Conservation (phyloP, 2,113 vertebrate species). For the Trematocara stigmaticum region DNA sequence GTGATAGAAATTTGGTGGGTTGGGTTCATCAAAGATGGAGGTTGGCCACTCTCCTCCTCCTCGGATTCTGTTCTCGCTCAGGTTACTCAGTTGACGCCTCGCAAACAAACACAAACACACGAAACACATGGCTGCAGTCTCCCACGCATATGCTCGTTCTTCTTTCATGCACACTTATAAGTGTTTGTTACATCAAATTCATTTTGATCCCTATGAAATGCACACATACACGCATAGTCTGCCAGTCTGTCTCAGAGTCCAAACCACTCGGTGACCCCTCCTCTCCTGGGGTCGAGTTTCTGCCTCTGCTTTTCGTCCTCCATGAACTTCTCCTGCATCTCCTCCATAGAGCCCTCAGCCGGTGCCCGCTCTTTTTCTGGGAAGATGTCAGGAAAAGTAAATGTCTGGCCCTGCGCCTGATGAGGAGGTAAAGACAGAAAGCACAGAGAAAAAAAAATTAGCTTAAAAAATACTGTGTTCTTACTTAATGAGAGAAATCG, state of each 20-base stretch:
- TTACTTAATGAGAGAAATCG: not conserved
- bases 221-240: not conserved
- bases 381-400: slow-evolving; percentile 91
- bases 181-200: slow-evolving; percentile 17
- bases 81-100: slow-evolving; percentile 24
- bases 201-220: not conserved
- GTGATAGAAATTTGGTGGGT: slow-evolving; percentile 49
- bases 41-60: slow-evolving; percentile 42
- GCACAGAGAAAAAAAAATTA: not conserved
- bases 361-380: slow-evolving; percentile 64
- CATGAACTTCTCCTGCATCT: slow-evolving; percentile 72
- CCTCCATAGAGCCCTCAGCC: slow-evolving; percentile 64
- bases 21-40: slow-evolving; percentile 49
- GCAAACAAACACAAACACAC: slow-evolving; percentile 7
- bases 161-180: slow-evolving; percentile 7
- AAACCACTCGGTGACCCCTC: slow-evolving; percentile 88
- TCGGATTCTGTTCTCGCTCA: slow-evolving; percentile 38
- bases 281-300: slow-evolving; percentile 79
- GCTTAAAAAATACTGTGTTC: not conserved
- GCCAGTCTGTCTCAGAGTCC: slow-evolving; percentile 74
- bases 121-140: slow-evolving; percentile 12
- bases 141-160: slow-evolving; percentile 34
- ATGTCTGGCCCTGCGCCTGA: slow-evolving; percentile 86
- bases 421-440: not conserved
- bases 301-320: slow-evolving; percentile 77